A percentile compares a stretch with the other conserved stretches of the same genome.
phyloP scores from a whole-genome alignment of 1,140 invertebrate species.

The Monomorium pharaonis region DNA sequence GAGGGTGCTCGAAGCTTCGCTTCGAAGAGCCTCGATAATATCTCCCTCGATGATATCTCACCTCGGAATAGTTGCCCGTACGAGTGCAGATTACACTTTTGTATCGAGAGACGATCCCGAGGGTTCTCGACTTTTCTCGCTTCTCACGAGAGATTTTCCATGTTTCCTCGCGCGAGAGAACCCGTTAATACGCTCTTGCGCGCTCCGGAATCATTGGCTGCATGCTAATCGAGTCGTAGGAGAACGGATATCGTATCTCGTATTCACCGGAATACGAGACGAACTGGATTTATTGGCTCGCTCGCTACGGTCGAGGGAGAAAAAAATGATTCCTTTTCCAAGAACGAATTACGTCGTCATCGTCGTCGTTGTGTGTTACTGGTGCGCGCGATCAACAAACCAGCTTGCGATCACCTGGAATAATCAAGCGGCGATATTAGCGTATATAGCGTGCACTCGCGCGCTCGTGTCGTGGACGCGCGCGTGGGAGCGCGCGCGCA shows the following conservation, averaged over 20 bases:
- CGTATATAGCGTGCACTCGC: not conserved
- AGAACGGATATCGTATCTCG: slow-evolving; percentile 32
- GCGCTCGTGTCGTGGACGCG: not conserved
- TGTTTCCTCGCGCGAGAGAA: not conserved
- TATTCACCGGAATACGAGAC: slow-evolving; percentile 15
- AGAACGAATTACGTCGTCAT: slow-evolving; percentile 33
- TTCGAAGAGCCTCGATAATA: not conserved
- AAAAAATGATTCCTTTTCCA: slow-evolving; percentile 24
- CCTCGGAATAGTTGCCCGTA: not conserved
- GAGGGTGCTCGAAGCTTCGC: not conserved
- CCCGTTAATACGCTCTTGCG: not conserved
- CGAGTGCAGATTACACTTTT: not conserved
- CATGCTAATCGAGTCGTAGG: slow-evolving; percentile 20
- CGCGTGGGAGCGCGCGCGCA: not conserved
- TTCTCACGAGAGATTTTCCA: not conserved
- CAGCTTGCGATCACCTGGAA: slow-evolving; percentile 37
- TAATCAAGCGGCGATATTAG: slow-evolving; percentile 49
- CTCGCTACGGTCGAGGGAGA: not conserved
- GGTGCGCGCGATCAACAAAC: slow-evolving; percentile 31
- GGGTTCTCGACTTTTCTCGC: not conserved
- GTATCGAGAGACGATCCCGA: not conserved
- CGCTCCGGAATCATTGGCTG: slow-evolving; percentile 26
- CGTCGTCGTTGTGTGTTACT: not conserved
- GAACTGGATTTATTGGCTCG: slow-evolving; percentile 23
- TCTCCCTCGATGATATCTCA: not conserved